These are phyloP conservation scores for Pteronura brasiliensis DNA, from an alignment of 2,113 vertebrate genomes.

Conservation along the genomic window DNA sequence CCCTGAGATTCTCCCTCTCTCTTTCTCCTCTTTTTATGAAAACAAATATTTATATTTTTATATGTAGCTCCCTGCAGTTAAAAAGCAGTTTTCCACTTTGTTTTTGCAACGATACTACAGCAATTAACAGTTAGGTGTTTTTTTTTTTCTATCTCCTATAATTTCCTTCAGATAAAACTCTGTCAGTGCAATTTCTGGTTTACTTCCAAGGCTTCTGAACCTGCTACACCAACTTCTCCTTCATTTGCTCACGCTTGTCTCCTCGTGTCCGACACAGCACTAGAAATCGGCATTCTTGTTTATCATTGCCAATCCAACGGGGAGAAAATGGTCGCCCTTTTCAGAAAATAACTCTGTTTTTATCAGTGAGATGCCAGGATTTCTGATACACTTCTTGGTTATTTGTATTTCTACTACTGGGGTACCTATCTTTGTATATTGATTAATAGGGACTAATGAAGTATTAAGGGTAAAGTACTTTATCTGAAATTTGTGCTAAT, in stretches of 20 bases:
- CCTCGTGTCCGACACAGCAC: rapidly evolving
- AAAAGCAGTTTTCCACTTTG: background rate
- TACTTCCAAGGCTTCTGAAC: background rate
- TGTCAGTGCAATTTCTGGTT: background rate
- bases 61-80: background rate
- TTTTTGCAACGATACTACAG: background rate
- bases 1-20: background rate
- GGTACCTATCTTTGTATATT: background rate
- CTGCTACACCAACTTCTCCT: background rate
- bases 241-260: rapidly evolving
- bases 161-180: background rate
- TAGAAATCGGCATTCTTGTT: background rate
- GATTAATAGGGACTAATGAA: background rate
- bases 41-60: background rate
- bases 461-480: background rate
- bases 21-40: background rate
- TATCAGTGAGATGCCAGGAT: background rate
- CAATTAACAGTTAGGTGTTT: background rate
- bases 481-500: background rate
- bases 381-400: background rate
- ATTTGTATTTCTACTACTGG: background rate
- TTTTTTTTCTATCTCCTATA: background rate
- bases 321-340: background rate
- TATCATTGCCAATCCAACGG: background rate
- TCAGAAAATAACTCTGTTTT: background rate